Conservation (phyloP, 2,113 vertebrate genomes). For the Nannobrachium achirus region DNA sequence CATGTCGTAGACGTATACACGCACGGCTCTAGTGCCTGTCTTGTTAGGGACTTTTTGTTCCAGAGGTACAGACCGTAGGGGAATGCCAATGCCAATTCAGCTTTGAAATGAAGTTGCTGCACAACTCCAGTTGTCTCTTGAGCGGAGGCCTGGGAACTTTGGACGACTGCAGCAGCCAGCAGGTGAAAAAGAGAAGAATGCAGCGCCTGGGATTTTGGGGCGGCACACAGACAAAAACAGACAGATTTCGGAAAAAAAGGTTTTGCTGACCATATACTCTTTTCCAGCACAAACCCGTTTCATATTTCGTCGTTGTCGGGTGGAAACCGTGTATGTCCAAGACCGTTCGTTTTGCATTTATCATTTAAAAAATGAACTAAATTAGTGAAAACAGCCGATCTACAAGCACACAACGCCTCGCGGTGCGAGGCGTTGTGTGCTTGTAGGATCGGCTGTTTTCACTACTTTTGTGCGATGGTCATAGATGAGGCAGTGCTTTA, state of each 20-base stretch:
- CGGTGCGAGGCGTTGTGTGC: no score
- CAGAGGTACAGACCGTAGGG: conserved; percentile 21
- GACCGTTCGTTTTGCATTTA: no score
- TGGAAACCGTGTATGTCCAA: no score
- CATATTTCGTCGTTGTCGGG: no score
- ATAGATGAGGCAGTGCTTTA: no score
- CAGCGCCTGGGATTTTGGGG: neutral
- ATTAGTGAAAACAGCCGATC: no score
- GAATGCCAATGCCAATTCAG: conserved; percentile 47
- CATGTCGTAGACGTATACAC: conserved; percentile 39
- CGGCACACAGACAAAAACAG: neutral
- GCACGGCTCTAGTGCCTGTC: conserved; percentile 41
- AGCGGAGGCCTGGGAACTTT: conserved; percentile 28
- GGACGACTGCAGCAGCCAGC: conserved; percentile 7
- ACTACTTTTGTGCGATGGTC: no score
- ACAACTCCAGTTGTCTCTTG: conserved; percentile 35
- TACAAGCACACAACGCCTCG: no score
- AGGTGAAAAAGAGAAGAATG: conserved; percentile 3
- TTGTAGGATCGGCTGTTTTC: no score
- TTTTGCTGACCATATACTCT: neutral
- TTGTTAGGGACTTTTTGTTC: conserved; percentile 45
- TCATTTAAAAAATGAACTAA: no score
- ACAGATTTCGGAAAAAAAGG: neutral
- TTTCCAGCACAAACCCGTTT: neutral
- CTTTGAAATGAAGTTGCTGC: conserved; percentile 38